Evolutionary conservation across 53 echinoderm and acorn worm species (phyloP).

Genomic region (Stichopus horrens): DNA sequence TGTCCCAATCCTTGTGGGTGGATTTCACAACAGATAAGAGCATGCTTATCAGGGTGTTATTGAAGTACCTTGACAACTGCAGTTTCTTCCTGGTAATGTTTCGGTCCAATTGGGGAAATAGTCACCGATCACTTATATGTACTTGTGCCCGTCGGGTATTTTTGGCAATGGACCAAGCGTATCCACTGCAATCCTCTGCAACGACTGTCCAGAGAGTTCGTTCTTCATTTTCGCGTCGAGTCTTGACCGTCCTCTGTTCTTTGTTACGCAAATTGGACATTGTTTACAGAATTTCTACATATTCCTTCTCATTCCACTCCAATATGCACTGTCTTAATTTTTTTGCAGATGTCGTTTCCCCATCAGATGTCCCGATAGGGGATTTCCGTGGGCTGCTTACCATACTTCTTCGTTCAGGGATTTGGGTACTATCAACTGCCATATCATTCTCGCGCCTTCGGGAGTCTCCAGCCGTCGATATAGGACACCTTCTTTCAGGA

Average conservation of each 20-base stretch:
- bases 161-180: not conserved
- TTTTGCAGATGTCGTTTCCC: not conserved
- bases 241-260: not conserved
- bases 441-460: not conserved
- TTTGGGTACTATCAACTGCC: not conserved
- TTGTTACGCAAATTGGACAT: not conserved
- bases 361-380: not conserved
- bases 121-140: constrained; percentile 3
- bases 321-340: not conserved
- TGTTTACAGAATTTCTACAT: not conserved
- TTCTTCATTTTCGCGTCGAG: not conserved
- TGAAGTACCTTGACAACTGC: no score
- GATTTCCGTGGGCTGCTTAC: not conserved
- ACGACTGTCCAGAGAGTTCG: not conserved
- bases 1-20: no score
- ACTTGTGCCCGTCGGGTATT: not conserved
- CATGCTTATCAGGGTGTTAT: no score
- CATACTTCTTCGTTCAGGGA: not conserved
- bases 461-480: not conserved
- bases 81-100: not conserved
- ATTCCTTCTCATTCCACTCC: not conserved
- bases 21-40: no score
- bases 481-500: not conserved
- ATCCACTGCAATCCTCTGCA: not conserved
- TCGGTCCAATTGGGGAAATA: not conserved